These are phyloP conservation scores for Zaprionus vittiger DNA, from an alignment of 1,140 invertebrate genomes.

Conservation along the genomic window DNA sequence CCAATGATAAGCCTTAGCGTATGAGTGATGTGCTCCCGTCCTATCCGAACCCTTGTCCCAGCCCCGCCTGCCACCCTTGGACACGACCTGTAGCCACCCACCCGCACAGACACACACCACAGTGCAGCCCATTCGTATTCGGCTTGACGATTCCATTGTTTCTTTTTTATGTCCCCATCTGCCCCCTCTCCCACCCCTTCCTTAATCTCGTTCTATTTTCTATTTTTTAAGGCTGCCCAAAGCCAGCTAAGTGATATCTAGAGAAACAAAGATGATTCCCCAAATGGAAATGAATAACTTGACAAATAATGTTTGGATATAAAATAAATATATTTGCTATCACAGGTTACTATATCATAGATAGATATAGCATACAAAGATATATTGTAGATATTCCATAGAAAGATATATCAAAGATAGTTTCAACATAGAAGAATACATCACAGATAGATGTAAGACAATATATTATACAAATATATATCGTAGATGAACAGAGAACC, in stretches of 20 bases:
- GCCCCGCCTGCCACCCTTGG: background rate
- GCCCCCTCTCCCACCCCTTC: background rate
- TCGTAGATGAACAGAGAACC: too few species aligned
- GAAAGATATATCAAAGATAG: too few species aligned
- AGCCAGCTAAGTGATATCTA: background rate
- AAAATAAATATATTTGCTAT: too few species aligned
- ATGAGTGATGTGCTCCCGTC: constrained; percentile 52
- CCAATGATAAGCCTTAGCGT: constrained; percentile 62
- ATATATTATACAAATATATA: too few species aligned
- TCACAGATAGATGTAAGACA: too few species aligned
- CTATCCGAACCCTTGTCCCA: constrained; percentile 2
- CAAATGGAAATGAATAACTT: background rate
- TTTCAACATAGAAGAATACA: too few species aligned
- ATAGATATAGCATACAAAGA: too few species aligned
- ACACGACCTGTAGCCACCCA: background rate
- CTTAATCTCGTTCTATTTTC: too few species aligned
- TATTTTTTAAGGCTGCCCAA: background rate
- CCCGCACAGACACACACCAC: background rate
- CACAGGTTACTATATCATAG: too few species aligned
- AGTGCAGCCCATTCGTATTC: background rate
- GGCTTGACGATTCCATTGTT: constrained; percentile 1
- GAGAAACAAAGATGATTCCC: background rate
- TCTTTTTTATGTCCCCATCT: background rate
- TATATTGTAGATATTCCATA: too few species aligned
- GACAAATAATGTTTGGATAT: too few species aligned